Percentiles rank a stretch among this genome's conserved stretches.
Conservation (phyloP, 2,888 invertebrate genomes). For the Caenorhabditis doughertyi region DNA sequence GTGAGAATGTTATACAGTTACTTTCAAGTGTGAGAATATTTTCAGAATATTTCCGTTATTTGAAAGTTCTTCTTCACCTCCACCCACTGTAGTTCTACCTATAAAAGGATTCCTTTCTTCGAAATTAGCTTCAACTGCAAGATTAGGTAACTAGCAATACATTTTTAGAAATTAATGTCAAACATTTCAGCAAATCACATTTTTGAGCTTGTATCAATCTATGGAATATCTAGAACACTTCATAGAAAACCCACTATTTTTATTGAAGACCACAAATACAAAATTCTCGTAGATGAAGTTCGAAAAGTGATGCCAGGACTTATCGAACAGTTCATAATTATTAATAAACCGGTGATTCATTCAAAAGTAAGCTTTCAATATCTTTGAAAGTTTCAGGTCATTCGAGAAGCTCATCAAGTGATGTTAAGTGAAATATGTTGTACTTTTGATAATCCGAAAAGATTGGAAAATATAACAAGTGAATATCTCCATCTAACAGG, state of each 20-base stretch:
- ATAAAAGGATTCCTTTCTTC: conserved; percentile 34
- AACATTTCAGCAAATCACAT: conserved; percentile 51
- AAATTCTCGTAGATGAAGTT: conserved; percentile 6
- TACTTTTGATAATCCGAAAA: conserved; percentile 33
- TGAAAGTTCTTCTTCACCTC: not conserved
- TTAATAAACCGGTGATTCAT: conserved; percentile 14
- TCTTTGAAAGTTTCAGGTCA: conserved; percentile 13
- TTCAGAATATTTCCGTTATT: not conserved
- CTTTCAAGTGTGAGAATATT: too few relatives aligned
- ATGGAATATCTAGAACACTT: conserved; percentile 46
- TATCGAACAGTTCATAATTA: conserved; percentile 33
- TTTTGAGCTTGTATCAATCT: conserved; percentile 47
- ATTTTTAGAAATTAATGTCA: not conserved
- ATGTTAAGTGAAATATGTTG: conserved; percentile 39
- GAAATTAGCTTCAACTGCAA: conserved; percentile 46
- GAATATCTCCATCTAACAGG: conserved; percentile 39
- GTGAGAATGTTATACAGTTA: too few relatives aligned
- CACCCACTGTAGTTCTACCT: not conserved
- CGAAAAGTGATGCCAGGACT: conserved; percentile 41
- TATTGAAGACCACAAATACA: conserved; percentile 35
- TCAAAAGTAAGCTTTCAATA: not conserved
- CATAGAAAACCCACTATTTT: conserved; percentile 43
- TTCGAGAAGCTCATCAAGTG: not conserved
- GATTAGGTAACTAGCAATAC: conserved; percentile 31
- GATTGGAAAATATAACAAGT: not conserved